phyloP scores from a whole-genome alignment of 2,113 vertebrate species.

The Aptenodytes patagonicus region DNA sequence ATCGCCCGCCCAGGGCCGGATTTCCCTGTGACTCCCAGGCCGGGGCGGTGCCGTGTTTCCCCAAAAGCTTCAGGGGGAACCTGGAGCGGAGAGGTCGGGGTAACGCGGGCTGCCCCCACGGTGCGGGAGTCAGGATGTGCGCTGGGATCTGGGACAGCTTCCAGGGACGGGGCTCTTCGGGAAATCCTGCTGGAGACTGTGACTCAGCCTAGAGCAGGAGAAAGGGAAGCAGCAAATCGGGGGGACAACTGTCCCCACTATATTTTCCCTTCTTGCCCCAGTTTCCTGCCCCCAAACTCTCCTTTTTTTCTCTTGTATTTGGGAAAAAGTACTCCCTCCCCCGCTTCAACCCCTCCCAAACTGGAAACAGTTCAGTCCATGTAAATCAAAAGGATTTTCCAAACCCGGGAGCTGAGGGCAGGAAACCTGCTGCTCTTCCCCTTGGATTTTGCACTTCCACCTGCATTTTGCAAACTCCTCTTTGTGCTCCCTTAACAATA shows the following conservation, averaged over 20 bases:
- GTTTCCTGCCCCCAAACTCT: not conserved
- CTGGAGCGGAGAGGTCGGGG: fast-evolving
- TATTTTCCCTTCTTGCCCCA: not conserved
- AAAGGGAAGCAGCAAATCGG: too few species aligned
- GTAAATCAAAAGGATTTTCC: not conserved
- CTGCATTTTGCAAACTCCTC: not conserved
- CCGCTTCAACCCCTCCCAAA: not conserved
- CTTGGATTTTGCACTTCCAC: not conserved
- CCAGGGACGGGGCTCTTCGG: not conserved
- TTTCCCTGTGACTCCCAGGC: not conserved
- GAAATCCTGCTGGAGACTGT: not conserved
- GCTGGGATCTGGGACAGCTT: not conserved
- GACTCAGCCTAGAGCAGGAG: not conserved
- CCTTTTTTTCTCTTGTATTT: not conserved
- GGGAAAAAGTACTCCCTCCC: too few species aligned
- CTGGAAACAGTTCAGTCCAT: not conserved
- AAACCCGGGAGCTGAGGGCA: not conserved
- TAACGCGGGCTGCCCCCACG: fast-evolving
- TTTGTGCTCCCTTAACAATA: not conserved
- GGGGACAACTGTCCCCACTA: fast-evolving
- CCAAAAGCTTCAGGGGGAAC: not conserved
- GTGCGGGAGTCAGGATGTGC: not conserved
- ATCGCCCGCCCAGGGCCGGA: fast-evolving
- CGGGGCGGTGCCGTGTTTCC: fast-evolving
- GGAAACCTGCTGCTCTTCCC: not conserved